These are phyloP conservation scores for Aphodius granarius DNA, from an alignment of 2,888 invertebrate genomes.

Conservation along the genomic window DNA sequence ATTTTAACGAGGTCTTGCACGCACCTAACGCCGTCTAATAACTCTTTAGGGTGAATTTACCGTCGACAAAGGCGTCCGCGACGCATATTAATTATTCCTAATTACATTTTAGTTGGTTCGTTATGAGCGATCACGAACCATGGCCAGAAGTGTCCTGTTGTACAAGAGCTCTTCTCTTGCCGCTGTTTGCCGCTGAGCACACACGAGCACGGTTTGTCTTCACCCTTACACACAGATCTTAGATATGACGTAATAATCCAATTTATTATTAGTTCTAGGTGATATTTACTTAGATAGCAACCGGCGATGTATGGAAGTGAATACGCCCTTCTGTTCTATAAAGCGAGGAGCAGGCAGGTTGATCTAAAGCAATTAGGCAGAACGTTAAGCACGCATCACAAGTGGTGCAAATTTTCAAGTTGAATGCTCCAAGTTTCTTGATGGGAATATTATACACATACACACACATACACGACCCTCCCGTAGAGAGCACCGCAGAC, in stretches of 20 bases:
- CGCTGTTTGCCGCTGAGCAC: too few species aligned
- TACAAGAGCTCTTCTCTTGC: too few species aligned
- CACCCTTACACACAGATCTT: not conserved
- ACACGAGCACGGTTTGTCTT: not conserved
- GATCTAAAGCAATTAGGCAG: not conserved
- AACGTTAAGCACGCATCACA: not conserved
- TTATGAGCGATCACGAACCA: constrained; percentile 35
- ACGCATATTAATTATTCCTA: constrained; percentile 39
- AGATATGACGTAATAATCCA: not conserved
- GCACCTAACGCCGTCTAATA: constrained; percentile 22
- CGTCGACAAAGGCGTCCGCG: constrained; percentile 32
- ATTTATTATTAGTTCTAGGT: not conserved
- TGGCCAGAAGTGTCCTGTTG: constrained; percentile 26
- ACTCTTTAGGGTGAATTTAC: constrained; percentile 26
- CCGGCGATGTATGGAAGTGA: not conserved
- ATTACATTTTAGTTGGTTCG: constrained; percentile 37
- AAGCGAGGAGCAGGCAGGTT: not conserved
- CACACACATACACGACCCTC: not conserved
- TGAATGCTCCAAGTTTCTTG: not conserved
- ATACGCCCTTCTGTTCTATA: not conserved
- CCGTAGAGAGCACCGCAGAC: not conserved
- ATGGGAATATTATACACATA: not conserved
- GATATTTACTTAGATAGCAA: not conserved
- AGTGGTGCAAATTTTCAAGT: not conserved
- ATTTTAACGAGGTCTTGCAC: constrained; percentile 27